Evolutionary conservation across 1,140 invertebrate genomes (phyloP), one percentile per base, ranked within the genome.

Genomic region (Druon quercuslanigerum): DNA sequence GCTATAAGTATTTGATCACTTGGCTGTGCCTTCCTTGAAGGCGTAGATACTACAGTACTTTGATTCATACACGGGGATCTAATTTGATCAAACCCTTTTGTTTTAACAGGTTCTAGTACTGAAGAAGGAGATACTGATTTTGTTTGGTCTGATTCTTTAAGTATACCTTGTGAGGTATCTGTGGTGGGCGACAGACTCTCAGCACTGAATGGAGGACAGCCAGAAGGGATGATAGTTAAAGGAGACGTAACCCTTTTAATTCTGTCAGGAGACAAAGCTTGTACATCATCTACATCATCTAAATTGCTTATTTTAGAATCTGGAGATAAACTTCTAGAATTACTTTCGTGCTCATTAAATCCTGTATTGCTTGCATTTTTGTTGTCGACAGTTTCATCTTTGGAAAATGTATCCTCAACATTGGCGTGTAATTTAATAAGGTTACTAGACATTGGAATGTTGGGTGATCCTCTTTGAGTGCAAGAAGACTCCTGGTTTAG

Each of bases 1-100:
- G 89, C 90, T 72, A 91, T 91, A 9, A 91, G 54, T 73, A 91
- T 91, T 77, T 91, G 90, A 72, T 90, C 89, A 40, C 84, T 87
- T 0, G 90, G 90, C 14, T 89, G 88, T 2, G 89, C 81, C 52
- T 81, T 81, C 11, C 88, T 73, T 11, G 82, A 77, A 11, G 83
- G 76, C 33, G 75, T 77, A 52, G 72, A 83, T 40, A 71, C 40
- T 1, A 78, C 51, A 3, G 75, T 76, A 54, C 50, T 33, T 72
- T 46, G 19, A 51, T 51, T 51, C 16, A 51, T 72, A 11, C 11
- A 46, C 40, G 40, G 40, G 9, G 40, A 12, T 19, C 13, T 56
- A 7, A 60, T 40, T 66, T 14, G 60, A n/a, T 40, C 60, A 2
- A 16, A 3, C 33, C 16, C 14, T 40, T 25, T 66, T 25, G n/a